Percentiles rank a stretch among this genome's conserved stretches.
These are phyloP conservation scores for Kradibia gibbosae DNA, from an alignment of 1,140 invertebrate genomes.

Conservation along the genomic window DNA sequence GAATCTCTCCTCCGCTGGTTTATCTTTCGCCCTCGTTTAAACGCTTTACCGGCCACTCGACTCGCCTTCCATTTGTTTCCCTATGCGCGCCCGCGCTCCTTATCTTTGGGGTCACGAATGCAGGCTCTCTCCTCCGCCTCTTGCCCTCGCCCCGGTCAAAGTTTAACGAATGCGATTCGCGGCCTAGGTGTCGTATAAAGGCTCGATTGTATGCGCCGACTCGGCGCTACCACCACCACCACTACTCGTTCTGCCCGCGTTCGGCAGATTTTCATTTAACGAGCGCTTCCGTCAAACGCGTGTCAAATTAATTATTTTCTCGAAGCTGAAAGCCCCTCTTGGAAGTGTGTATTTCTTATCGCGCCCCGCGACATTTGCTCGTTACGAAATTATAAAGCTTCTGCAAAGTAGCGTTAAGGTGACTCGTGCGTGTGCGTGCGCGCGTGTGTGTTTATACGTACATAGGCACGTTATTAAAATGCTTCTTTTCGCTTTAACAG, in stretches of 20 bases:
- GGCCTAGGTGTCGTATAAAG: background rate
- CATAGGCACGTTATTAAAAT: too few relatives aligned
- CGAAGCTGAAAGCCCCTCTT: too few relatives aligned
- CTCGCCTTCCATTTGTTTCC: background rate
- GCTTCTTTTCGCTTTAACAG: too few relatives aligned
- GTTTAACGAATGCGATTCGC: slow-evolving; percentile 5
- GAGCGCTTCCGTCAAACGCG: background rate
- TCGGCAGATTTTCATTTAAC: background rate
- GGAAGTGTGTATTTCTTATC: too few relatives aligned
- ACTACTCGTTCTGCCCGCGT: background rate
- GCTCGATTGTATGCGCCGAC: background rate
- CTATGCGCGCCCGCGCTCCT: background rate
- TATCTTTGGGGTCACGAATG: slow-evolving; percentile 10
- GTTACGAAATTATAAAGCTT: too few relatives aligned
- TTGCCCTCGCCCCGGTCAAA: background rate
- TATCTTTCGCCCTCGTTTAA: background rate
- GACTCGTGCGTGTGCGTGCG: too few relatives aligned
- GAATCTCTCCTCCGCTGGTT: background rate
- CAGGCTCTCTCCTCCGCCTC: background rate
- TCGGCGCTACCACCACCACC: background rate
- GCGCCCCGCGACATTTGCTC: too few relatives aligned
- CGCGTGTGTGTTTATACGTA: too few relatives aligned
- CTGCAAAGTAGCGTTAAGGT: too few relatives aligned
- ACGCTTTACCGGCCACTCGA: background rate
- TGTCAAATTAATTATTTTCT: background rate